These are phyloP conservation scores for Lepisosteus oculatus DNA, from an alignment of 2,113 vertebrate genomes.

Conservation along the genomic window DNA sequence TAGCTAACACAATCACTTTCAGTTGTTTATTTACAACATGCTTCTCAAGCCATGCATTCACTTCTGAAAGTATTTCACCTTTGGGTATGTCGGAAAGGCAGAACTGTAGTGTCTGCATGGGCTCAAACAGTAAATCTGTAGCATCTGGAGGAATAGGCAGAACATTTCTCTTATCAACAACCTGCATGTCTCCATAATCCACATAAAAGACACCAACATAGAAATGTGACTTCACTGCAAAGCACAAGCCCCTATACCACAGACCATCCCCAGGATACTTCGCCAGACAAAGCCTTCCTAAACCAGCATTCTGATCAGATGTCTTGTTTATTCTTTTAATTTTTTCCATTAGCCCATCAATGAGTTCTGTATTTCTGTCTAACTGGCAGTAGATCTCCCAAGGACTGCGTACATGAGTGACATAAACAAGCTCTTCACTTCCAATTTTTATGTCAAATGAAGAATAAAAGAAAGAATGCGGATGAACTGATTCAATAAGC, in stretches of 20 bases:
- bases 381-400: slow-evolving; percentile 84
- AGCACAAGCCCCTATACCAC: slow-evolving; percentile 73
- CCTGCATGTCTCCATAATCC: slow-evolving; percentile 81
- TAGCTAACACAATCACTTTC: slow-evolving; percentile 65
- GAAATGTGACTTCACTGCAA: slow-evolving; percentile 53
- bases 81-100: slow-evolving; percentile 62
- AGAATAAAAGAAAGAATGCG: slow-evolving; percentile 78
- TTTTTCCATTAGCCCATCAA: slow-evolving; percentile 62
- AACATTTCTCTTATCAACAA: slow-evolving; percentile 67
- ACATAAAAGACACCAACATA: slow-evolving; percentile 76
- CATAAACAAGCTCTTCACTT: slow-evolving; percentile 71
- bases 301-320: slow-evolving; percentile 12
- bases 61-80: slow-evolving; percentile 52
- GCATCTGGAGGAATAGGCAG: slow-evolving; percentile 69
- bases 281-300: slow-evolving; percentile 66
- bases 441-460: slow-evolving; percentile 70
- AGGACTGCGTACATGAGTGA: slow-evolving; percentile 73
- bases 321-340: slow-evolving; percentile 48
- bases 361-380: slow-evolving; percentile 64
- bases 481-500: slow-evolving; percentile 42
- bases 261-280: slow-evolving; percentile 74
- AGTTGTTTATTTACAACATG: slow-evolving; percentile 65
- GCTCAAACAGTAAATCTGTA: slow-evolving; percentile 71
- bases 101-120: slow-evolving; percentile 85
- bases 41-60: slow-evolving; percentile 71